These are phyloP conservation scores for Pachyrhynchus sulphureomaculatus DNA, from an alignment of 1,140 invertebrate species.

Conservation along the genomic window DNA sequence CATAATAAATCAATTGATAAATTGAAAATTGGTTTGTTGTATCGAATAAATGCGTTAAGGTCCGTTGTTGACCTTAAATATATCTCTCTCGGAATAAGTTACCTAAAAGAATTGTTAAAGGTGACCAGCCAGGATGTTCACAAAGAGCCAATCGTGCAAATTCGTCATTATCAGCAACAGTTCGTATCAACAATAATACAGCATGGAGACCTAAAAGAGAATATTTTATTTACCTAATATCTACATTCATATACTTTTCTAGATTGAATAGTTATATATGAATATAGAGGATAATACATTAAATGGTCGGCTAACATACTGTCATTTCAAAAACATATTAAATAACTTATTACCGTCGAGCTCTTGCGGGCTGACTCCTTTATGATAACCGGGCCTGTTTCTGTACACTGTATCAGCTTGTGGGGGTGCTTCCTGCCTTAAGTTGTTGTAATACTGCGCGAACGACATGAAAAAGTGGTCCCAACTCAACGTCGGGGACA, in stretches of 20 bases:
- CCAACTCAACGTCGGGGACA: constrained; percentile 68
- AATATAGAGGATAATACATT: not conserved
- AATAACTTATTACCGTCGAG: constrained; percentile 74
- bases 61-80: no score
- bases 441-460: constrained; percentile 69
- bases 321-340: no score
- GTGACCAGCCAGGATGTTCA: constrained; percentile 84
- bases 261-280: no score
- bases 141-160: constrained; percentile 76
- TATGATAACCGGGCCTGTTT: constrained; percentile 57
- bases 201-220: constrained; percentile 63
- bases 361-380: constrained; percentile 79
- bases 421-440: constrained; percentile 67
- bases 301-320: no score
- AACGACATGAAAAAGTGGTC: constrained; percentile 88
- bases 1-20: no score
- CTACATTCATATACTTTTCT: no score
- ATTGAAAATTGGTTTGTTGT: no score
- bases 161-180: constrained; percentile 77
- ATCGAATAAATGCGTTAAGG: no score
- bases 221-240: no score
- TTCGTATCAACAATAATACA: constrained; percentile 74
- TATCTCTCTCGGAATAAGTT: no score
- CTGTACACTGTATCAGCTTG: constrained; percentile 65
- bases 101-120: constrained; percentile 70